These are phyloP conservation scores for Chaetogeoica ovagalla DNA, from an alignment of 2,888 invertebrate species.

Conservation along the genomic window DNA sequence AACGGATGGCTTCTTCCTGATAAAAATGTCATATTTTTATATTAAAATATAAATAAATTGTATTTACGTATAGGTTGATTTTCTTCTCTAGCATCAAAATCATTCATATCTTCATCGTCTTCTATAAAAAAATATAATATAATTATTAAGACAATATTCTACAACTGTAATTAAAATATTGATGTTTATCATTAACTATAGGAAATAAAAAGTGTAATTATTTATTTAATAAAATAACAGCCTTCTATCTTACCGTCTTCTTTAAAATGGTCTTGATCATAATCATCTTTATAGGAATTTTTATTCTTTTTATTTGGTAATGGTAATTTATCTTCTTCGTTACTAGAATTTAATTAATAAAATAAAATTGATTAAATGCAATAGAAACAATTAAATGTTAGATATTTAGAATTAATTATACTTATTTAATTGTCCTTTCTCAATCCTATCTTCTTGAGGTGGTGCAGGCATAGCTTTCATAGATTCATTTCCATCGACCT, in stretches of 20 bases:
- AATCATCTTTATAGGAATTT: slow-evolving; percentile 58
- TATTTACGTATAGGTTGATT: slow-evolving; percentile 23
- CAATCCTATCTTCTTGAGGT: slow-evolving; percentile 21
- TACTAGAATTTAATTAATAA: slow-evolving; percentile 6
- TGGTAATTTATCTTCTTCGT: slow-evolving; percentile 53
- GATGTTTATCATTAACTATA: background rate
- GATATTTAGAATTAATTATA: background rate
- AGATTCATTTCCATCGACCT: slow-evolving; percentile 26
- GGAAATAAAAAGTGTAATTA: background rate
- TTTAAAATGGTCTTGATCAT: slow-evolving; percentile 56
- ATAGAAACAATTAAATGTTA: background rate
- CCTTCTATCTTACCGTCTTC: slow-evolving; percentile 52
- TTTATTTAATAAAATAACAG: background rate
- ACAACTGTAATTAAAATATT: background rate
- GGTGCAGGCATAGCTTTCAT: slow-evolving; percentile 42
- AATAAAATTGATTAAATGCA: slow-evolving; percentile 4
- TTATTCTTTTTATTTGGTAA: slow-evolving; percentile 47
- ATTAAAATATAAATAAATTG: background rate
- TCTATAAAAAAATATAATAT: slow-evolving; percentile 11
- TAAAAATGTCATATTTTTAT: background rate
- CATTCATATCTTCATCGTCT: slow-evolving; percentile 43
- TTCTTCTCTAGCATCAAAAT: slow-evolving; percentile 35
- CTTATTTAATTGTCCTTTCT: slow-evolving; percentile 32
- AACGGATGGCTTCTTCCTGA: no score
- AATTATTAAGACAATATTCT: background rate